Evolutionary conservation across 37 sponge, comb jelly and placozoan species (phyloP), one percentile per base, ranked within the genome.

Genomic region (Cladorhizidae sp.): DNA sequence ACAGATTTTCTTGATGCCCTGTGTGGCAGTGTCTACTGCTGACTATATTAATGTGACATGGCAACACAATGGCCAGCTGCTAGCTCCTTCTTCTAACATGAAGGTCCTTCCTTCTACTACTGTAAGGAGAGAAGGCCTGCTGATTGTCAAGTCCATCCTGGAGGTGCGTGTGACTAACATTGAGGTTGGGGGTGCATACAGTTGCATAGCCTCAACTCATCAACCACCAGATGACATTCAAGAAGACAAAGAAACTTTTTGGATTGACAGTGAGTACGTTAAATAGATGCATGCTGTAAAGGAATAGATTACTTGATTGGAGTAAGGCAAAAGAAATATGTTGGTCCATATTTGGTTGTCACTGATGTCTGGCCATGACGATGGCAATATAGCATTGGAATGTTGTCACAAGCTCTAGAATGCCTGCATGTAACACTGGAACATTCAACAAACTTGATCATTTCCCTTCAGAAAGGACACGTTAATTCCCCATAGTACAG

Each of bases 121-220:
- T 21, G 1, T 74, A 20, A 55, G 45, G 33, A 74, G 36, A 25
- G 42, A 36, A n/a, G 72, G 70, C 0, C 7, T 7, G 11, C n/a
- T 54, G 18, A 70, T 81, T 55, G 56, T 81, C 49, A 81, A 59
- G 40, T 54, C 57, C 9, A 39, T 71, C 12, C 70, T 84, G 31
- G 39, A 71, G 35, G 25, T 84, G 35, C 76, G 77, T 58, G 65
- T 28, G 12, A 67, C 35, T 26, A 49, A n/a, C 22, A 55, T 51
- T 5, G 45, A 21, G 20, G 68, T 67, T 52, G 52, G 26, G 12
- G 84, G 77, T 1, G 40, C 68, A 40, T 84, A 84, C 57, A 68
- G 57, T 43, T 84, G 84, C 31, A 28, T 62, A 1, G 82, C 82
- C 8, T n/a, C 36, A 45, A 9, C 49, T 12, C 49, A 45, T 45